phyloP scores from a whole-genome alignment of 2,797 vertebrate genomes.

The Arremon brunneinucha region DNA sequence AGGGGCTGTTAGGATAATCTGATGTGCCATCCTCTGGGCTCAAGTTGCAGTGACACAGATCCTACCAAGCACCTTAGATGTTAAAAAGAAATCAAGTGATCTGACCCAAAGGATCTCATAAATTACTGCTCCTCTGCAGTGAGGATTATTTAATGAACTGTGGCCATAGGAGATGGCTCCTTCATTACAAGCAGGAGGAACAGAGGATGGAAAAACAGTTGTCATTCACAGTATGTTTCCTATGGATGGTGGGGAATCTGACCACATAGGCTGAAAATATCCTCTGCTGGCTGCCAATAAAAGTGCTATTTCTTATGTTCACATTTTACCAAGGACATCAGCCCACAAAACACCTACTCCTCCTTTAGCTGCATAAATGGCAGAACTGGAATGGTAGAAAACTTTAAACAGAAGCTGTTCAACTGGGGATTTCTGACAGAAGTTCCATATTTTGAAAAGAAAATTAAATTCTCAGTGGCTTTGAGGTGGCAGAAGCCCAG shows the following conservation, averaged over 20 bases:
- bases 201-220: slow-evolving; percentile 30
- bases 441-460: not conserved
- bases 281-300: not conserved
- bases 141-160: not conserved
- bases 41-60: not conserved
- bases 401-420: slow-evolving; percentile 27
- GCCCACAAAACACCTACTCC: slow-evolving; percentile 21
- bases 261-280: slow-evolving; percentile 44
- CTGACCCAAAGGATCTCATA: not conserved
- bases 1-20: not conserved
- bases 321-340: slow-evolving; percentile 39
- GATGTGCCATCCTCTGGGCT: not conserved
- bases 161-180: not conserved
- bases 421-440: slow-evolving; percentile 3
- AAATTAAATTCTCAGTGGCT: not conserved
- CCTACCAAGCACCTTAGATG: not conserved
- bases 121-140: not conserved
- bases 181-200: not conserved
- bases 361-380: not conserved
- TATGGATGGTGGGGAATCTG: slow-evolving; percentile 28
- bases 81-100: not conserved
- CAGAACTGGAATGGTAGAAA: not conserved
- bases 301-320: slow-evolving; percentile 36
- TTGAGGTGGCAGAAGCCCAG: not conserved
- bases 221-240: slow-evolving; percentile 42